Percentiles rank a stretch among this genome's conserved stretches.
phyloP scores from a whole-genome alignment of 2,113 vertebrate species.

The Cynoglossus semilaevis region DNA sequence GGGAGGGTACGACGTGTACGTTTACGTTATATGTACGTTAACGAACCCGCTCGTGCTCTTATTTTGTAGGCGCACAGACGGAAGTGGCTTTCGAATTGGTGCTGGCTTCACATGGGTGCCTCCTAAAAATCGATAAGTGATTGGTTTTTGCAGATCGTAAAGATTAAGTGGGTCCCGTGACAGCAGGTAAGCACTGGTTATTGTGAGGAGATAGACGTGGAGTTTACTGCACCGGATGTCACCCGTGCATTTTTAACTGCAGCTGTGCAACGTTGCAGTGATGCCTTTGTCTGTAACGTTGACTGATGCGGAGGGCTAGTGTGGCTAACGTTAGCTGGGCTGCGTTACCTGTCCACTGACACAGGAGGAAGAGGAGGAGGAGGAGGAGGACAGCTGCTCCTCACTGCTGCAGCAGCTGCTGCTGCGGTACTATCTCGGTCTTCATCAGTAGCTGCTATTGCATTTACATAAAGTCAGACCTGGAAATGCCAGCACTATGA shows the following conservation, averaged over 20 bases:
- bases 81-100: not conserved
- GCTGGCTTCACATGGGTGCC: conserved; percentile 32
- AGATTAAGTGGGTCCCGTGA: conserved; percentile 34
- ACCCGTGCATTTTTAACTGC: not conserved
- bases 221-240: conserved; percentile 3
- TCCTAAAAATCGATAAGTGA: conserved; percentile 69
- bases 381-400: conserved; percentile 32
- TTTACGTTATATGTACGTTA: no score
- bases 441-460: no score
- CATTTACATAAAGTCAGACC: conserved; percentile 1
- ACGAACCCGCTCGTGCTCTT: conserved; percentile 13
- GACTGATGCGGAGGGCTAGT: conserved; percentile 38
- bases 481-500: not conserved
- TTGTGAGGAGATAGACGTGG: not conserved
- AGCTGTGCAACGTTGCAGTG: conserved; percentile 33
- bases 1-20: no score
- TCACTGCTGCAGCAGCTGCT: conserved; percentile 16
- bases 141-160: conserved; percentile 57
- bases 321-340: conserved; percentile 42
- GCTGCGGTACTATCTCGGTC: conserved; percentile 1
- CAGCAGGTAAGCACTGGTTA: conserved; percentile 57
- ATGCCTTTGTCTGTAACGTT: conserved; percentile 60
- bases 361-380: conserved; percentile 25
- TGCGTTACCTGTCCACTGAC: conserved; percentile 6
- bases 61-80: conserved; percentile 46